phyloP scores from a whole-genome alignment of 2,797 vertebrate genomes.

The Garrulus glandarius region DNA sequence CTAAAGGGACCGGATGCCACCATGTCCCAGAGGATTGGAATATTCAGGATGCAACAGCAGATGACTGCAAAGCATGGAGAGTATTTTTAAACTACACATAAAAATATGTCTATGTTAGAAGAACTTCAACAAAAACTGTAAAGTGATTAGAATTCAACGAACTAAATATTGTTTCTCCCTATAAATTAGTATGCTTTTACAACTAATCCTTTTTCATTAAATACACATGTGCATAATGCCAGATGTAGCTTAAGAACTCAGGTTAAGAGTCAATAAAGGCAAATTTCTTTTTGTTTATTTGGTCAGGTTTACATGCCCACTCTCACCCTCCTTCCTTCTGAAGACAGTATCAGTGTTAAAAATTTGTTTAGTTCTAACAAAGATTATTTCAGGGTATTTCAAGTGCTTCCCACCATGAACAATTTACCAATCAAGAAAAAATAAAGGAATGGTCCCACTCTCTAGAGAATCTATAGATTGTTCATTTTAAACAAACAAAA shows the following conservation, averaged over 20 bases:
- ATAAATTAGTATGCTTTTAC: background rate
- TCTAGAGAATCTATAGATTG: background rate
- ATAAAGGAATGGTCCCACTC: background rate
- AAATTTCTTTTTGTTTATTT: background rate
- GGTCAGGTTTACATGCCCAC: background rate
- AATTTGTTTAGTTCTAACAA: background rate
- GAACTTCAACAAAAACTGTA: background rate
- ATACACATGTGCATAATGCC: background rate
- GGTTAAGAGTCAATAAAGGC: background rate
- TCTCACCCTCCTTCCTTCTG: background rate
- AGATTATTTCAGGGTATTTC: background rate
- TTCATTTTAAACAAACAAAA: background rate
- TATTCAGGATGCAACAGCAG: background rate
- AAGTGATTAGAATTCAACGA: background rate
- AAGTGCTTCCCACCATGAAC: background rate
- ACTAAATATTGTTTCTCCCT: background rate
- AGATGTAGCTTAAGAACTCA: background rate
- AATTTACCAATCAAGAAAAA: background rate
- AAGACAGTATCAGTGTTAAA: background rate
- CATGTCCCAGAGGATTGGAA: background rate
- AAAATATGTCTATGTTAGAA: background rate
- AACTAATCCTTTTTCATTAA: background rate
- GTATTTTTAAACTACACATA: background rate
- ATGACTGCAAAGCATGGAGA: background rate
- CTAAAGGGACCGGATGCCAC: background rate